Base-by-base conservation (phyloP, 2,888 invertebrate species). In the Cantharis lateralis region DNA sequence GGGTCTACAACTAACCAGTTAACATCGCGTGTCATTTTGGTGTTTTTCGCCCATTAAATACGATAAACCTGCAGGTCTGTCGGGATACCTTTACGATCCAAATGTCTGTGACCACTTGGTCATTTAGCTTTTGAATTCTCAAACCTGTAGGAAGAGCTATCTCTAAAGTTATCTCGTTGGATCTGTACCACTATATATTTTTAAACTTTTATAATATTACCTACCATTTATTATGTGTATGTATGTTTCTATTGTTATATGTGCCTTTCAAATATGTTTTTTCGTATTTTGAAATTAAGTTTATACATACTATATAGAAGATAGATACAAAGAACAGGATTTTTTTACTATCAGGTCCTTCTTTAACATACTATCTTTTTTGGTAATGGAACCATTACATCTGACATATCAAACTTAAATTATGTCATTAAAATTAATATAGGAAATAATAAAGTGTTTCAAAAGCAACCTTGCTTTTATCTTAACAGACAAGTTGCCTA, bases 181-280 rank as follows among this genome's bases (percentile, higher is more conserved):
- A 32, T 28, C 61, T 70, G 70, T 73, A 70, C 64, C 73, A 76
- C 73, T 76, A 48, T 48, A 48, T 48, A 48, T 76, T 74, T 76
- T 76, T 73, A 76, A 62, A 70, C n/a, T 76, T 76, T 72, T 73
- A 73, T 73, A 73, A 68, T 76, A 70, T 73, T 76, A 73, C 64
- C 18, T 73, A 62, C 48, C 48, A 48, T 70, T 70, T 68, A 73
- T 24, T 75, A 63, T 15, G 26, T 68, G 68, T 76, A 72, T 76
- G 72, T 26, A 16, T 70, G 72, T 76, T 66, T 75, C 72, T 73
- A 72, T 76, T 76, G 73, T 76, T 76, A 61, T 68, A 76, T 76
- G 76, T 76, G 76, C 76, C 76, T 76, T 76, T 76, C 32, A 76
- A 72, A 70, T 72, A 70, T 72, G 71, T 63, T 71, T 48, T 64